Percentiles rank a stretch among this genome's conserved stretches.
Evolutionary conservation across 2,888 invertebrate species (phyloP).

Genomic region (Teinopalpus imperialis): DNA sequence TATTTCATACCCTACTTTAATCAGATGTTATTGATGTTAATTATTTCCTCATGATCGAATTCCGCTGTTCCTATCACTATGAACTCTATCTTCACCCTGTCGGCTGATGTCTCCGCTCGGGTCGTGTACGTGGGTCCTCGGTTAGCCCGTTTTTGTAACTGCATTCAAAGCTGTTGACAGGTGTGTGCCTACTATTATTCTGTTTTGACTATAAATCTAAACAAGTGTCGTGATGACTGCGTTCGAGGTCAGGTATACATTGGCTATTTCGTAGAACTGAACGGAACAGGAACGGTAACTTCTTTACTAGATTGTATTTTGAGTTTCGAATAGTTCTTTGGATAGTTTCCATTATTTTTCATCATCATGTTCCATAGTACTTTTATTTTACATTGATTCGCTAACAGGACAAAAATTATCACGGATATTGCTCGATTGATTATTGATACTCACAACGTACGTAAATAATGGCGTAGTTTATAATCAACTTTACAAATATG

Average conservation of each 20-base stretch:
- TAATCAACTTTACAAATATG: too few relatives aligned
- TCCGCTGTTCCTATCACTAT: slow-evolving; percentile 32
- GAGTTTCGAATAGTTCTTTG: not conserved
- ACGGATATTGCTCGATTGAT: too few relatives aligned
- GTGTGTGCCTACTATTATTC: slow-evolving; percentile 26
- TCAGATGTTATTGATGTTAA: too few relatives aligned
- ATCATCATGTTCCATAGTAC: too few relatives aligned
- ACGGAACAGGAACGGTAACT: too few relatives aligned
- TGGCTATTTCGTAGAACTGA: slow-evolving; percentile 1
- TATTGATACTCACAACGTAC: too few relatives aligned
- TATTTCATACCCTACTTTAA: too few relatives aligned
- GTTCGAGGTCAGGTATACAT: slow-evolving; percentile 5
- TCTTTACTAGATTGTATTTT: too few relatives aligned
- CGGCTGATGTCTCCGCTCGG: slow-evolving; percentile 49
- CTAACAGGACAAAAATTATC: too few relatives aligned
- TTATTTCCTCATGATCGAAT: not conserved
- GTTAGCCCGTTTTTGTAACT: slow-evolving; percentile 26
- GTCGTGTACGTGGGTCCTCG: slow-evolving; percentile 60
- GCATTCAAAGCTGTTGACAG: slow-evolving; percentile 33
- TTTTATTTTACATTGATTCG: too few relatives aligned
- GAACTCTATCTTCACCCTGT: slow-evolving; percentile 21
- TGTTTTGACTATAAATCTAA: slow-evolving; percentile 16
- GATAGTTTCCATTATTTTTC: not conserved
- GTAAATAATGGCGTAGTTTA: too few relatives aligned
- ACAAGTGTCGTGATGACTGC: slow-evolving; percentile 8